Conservation (phyloP, 2,113 vertebrate genomes). For the Syngnathoides biaculeatus region DNA sequence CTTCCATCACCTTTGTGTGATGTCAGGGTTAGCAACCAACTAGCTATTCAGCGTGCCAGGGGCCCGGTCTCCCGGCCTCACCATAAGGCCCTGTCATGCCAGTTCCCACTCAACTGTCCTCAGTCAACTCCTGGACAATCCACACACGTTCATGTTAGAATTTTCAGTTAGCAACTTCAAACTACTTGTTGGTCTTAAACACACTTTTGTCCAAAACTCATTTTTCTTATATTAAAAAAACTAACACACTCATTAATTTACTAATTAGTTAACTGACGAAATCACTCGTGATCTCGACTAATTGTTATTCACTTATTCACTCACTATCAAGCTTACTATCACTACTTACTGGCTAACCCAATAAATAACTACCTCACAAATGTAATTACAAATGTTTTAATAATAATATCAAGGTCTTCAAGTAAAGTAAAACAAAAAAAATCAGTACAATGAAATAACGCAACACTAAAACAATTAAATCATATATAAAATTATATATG, state of each 20-base stretch:
- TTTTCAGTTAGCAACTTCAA: neutral
- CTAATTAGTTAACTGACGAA: too few species aligned
- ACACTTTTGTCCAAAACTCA: neutral
- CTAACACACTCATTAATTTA: neutral
- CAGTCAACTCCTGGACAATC: neutral
- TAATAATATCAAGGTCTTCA: too few species aligned
- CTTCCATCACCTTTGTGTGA: neutral
- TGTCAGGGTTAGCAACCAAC: neutral
- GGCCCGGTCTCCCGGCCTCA: constrained; percentile 1
- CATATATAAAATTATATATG: too few species aligned
- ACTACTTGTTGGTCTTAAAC: neutral
- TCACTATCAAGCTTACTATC: neutral
- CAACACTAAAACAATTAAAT: too few species aligned
- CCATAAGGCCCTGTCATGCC: neutral
- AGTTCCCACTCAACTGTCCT: neutral
- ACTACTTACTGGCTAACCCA: neutral
- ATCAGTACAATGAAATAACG: too few species aligned
- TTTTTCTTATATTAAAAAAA: neutral
- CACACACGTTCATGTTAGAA: neutral
- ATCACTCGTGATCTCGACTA: too few species aligned
- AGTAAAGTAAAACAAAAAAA: too few species aligned
- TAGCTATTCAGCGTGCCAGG: neutral
- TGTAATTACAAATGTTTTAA: too few species aligned
- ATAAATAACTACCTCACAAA: too few species aligned
- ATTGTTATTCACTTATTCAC: neutral